These are phyloP conservation scores for Taenaris catops DNA, from an alignment of 2,888 invertebrate species.

Conservation along the genomic window DNA sequence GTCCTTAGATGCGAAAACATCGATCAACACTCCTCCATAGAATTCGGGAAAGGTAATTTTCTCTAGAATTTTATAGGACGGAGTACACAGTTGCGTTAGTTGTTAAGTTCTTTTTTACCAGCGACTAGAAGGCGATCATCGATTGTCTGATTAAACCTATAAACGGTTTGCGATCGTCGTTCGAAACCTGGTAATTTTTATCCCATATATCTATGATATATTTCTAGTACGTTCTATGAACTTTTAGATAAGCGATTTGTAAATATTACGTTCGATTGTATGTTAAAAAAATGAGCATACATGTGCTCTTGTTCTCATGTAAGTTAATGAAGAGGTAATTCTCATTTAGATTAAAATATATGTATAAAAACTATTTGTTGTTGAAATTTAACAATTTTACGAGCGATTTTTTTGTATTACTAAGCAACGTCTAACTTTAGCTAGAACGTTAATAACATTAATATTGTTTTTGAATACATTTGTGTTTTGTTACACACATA, in stretches of 20 bases:
- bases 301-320: conserved; percentile 14
- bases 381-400: neutral
- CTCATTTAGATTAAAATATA: conserved; percentile 20
- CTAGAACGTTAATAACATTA: conserved; percentile 3
- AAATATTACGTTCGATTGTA: conserved; percentile 36
- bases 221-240: conserved; percentile 98
- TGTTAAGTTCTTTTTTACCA: conserved; percentile 68
- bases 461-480: conserved; percentile 12
- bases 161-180: conserved; percentile 36
- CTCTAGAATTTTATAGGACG: conserved; percentile 68
- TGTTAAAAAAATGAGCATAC: conserved; percentile 14
- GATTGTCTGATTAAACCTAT: conserved; percentile 19
- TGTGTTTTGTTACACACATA: conserved; percentile 14
- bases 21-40: conserved; percentile 59
- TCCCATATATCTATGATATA: conserved; percentile 99
- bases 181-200: conserved; percentile 87
- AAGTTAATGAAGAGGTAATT: conserved; percentile 24
- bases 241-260: conserved; percentile 74
- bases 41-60: conserved; percentile 80
- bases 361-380: conserved; percentile 15
- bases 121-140: conserved; percentile 46
- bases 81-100: conserved; percentile 53
- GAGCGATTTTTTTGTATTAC: neutral
- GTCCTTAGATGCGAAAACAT: conserved; percentile 41
- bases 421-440: conserved; percentile 8